Conservation (phyloP, 2,113 vertebrate species). For the Chelonoidis abingdonii region DNA sequence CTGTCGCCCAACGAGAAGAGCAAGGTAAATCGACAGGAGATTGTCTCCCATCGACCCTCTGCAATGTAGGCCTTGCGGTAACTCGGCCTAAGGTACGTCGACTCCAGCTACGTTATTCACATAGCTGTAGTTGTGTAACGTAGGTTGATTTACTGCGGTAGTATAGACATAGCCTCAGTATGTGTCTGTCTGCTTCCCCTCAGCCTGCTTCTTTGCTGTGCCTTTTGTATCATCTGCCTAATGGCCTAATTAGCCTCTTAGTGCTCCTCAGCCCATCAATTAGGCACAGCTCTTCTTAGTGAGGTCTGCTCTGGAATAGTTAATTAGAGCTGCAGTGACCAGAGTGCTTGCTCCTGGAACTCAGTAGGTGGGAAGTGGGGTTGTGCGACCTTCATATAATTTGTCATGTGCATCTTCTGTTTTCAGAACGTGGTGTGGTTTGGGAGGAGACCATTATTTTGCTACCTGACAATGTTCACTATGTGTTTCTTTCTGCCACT, state of each 20-base stretch:
- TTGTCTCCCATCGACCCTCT: too few relatives aligned
- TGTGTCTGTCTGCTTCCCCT: too few relatives aligned
- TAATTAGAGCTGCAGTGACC: not conserved
- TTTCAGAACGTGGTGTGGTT: conserved; percentile 95
- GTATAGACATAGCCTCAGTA: too few relatives aligned
- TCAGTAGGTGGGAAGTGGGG: not conserved
- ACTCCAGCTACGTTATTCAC: too few relatives aligned
- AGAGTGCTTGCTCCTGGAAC: not conserved
- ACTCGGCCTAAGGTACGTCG: too few relatives aligned
- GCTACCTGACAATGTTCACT: conserved; percentile 97
- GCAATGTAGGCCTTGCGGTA: too few relatives aligned
- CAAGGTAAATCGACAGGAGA: too few relatives aligned
- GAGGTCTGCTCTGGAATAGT: not conserved
- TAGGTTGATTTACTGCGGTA: too few relatives aligned
- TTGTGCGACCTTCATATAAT: not conserved
- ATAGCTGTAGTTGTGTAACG: too few relatives aligned
- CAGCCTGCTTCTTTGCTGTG: not conserved
- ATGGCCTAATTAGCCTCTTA: not conserved
- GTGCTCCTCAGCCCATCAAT: not conserved
- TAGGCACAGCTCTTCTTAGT: not conserved
- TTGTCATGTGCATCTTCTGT: not conserved
- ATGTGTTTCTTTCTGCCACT: conserved; percentile 98
- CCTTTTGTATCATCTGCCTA: not conserved
- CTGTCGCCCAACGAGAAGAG: too few relatives aligned
- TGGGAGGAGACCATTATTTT: conserved; percentile 99